Base-by-base conservation (phyloP, 2,888 invertebrate genomes). In the Nomada ruficornis region DNA sequence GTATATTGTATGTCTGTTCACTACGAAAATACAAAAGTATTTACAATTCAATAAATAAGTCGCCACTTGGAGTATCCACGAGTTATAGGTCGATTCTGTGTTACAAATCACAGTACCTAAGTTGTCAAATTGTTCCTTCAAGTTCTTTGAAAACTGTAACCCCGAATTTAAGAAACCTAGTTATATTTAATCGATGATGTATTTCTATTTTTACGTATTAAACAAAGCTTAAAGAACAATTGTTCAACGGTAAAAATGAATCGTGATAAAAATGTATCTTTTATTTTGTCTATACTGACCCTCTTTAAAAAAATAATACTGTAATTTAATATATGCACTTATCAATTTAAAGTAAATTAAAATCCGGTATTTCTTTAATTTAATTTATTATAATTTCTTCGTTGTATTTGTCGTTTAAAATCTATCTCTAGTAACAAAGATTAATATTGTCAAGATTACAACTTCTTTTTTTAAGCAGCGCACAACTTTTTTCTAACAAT, bases 11-110 rank as follows among this genome's bases (percentile, higher is more conserved):
- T 80, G 85, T 85, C 82, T 86, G 86, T 87, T 83, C 85, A 87
- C 86, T 89, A 93, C 86, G 91, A 93, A 92, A 92, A 92, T 93
- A 93, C 92, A 93, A 93, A 93, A 93, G 88, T 93, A 93, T 93
- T 83, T 93, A 93, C 93, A 93, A 91, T 92, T 91, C 86, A 92
- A 93, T 93, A 93, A 93, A 93, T 93, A 91, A 92, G 86, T 89
- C 77, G 64, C 70, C 75, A 70, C 77, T 85, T 81, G 83, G 77
- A 73, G 67, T 91, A 90, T 89, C 80, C 88, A 86, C 87, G 67
- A 71, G 67, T 80, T 73, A 77, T 68, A 79, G 90, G 92, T 93
- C 92, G 47, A 15, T 47, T 15, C 93, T 93, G 93, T 93, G 92
- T 93, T 93, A 93, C 91, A 70, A 77, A 65, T 80, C 64, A 78